Evolutionary conservation across 2,888 invertebrate species (phyloP), one percentile per base, ranked within the genome.

Genomic region (Rhabditophanes sp.): DNA sequence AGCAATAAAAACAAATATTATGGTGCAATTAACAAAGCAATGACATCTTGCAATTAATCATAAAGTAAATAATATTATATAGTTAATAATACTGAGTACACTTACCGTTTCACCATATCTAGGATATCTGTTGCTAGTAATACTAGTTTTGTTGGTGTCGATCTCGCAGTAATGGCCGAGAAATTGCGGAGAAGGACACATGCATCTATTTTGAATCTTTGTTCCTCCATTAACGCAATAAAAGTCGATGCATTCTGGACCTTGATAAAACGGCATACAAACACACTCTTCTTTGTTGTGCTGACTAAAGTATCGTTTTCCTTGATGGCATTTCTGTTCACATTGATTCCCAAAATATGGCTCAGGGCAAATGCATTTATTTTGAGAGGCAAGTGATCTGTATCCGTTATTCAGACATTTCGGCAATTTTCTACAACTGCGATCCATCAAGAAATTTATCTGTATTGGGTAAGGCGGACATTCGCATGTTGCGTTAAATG

Each of bases 151-250:
- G 8, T 59, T 59, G 12, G 51, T 44, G 30, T 61, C 55, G 26
- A 61, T 51, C 39, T 60, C 60, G 37, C 60, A 60, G 37, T 60
- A 59, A 39, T 54, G 55, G n/a, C 60, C 60, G 12, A 60, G 46
- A 36, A 47, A 60, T 19, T 50, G 50, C 22, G 52, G 47, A n/a
- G n/a, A n/a, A 1, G 55, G 53, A 33, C 60, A 60, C 7, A 49
- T 42, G 31, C 60, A 60, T 20, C 58, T 26, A 3, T 51, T 37
- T 33, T 44, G 25, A 6, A 30, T 37, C 22, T 43, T 46, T 21
- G 42, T 33, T 6, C 59, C 60, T 7, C 60, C 60, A 34, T 60
- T 61, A 11, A 60, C 35, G 37, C 60, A 60, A 6, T 61, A 49
- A 37, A 60, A 44, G 8, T 62, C 57, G 9, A 48, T 44, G 37